phyloP scores from a whole-genome alignment of 2,113 vertebrate genomes.

The Herpetotheres cachinnans region DNA sequence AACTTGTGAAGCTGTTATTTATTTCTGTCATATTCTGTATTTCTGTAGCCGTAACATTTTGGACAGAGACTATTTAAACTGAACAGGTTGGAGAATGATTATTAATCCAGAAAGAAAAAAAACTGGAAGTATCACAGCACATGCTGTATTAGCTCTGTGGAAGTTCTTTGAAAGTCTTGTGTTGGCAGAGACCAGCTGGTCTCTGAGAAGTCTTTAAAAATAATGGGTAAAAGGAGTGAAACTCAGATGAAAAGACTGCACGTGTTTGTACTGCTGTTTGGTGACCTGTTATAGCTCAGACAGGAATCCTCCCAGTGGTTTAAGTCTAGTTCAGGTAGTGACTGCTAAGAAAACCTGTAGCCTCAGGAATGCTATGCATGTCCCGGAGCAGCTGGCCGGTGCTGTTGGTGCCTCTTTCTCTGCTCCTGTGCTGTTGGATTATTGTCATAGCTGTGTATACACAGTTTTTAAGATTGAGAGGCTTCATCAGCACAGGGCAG shows the following conservation, averaged over 20 bases:
- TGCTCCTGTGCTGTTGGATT: neutral
- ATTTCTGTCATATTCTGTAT: neutral
- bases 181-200: neutral
- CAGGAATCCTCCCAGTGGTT: neutral
- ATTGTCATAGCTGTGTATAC: accelerated
- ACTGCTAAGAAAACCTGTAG: neutral
- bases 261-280: neutral
- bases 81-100: neutral
- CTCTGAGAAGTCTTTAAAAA: neutral
- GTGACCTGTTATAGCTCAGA: neutral
- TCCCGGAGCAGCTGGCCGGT: neutral
- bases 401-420: neutral
- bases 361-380: accelerated
- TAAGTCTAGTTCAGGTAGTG: neutral
- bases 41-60: neutral
- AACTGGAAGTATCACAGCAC: neutral
- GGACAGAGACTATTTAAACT: neutral
- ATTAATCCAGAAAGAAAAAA: neutral
- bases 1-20: neutral
- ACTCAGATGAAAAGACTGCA: neutral
- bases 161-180: neutral
- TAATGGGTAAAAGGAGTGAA: neutral
- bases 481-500: neutral
- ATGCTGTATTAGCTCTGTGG: neutral
- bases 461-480: neutral